A percentile compares a stretch with the other conserved stretches of the same genome.
Conservation (phyloP, 92 coral and sea anemone genomes). For the Zoanthus gigantus region DNA sequence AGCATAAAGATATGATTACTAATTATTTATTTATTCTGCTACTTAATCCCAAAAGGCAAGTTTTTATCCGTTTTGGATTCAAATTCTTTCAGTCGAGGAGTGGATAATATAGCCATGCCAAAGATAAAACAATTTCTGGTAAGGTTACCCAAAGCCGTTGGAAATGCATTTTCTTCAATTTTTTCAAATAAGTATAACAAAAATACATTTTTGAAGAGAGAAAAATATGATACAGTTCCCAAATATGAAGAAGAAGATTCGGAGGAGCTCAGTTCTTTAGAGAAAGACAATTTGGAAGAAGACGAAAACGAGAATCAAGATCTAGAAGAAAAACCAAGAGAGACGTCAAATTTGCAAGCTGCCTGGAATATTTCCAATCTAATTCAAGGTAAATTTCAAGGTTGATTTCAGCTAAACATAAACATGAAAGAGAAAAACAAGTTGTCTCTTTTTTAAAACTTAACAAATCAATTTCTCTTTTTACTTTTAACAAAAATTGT, state of each 20-base stretch:
- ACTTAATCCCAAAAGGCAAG: not conserved
- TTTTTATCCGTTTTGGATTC: not conserved
- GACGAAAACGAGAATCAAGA: conserved; percentile 56
- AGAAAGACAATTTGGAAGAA: conserved; percentile 53
- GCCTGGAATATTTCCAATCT: conserved; percentile 95
- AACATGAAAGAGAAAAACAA: no score
- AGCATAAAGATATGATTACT: not conserved
- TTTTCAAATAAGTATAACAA: not conserved
- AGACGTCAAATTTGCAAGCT: conserved; percentile 90
- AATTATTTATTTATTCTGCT: not conserved
- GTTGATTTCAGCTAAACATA: not conserved
- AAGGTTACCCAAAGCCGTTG: conserved; percentile 20
- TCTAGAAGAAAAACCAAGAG: conserved; percentile 60
- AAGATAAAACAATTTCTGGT: not conserved
- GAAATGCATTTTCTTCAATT: not conserved
- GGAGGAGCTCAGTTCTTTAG: conserved; percentile 24
- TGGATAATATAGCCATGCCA: conserved; percentile 24
- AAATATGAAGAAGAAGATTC: conserved; percentile 52
- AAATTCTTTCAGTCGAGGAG: no score
- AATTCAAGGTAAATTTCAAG: conserved; percentile 80
- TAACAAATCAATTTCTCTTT: no score
- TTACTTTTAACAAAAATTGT: no score
- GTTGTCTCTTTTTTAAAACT: no score
- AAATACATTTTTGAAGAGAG: conserved; percentile 9
- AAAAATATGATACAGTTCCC: conserved; percentile 51